Percentiles rank a stretch among this genome's conserved stretches.
These are phyloP conservation scores for Chaetura pelagica DNA, from an alignment of 2,113 vertebrate genomes.

Conservation along the genomic window DNA sequence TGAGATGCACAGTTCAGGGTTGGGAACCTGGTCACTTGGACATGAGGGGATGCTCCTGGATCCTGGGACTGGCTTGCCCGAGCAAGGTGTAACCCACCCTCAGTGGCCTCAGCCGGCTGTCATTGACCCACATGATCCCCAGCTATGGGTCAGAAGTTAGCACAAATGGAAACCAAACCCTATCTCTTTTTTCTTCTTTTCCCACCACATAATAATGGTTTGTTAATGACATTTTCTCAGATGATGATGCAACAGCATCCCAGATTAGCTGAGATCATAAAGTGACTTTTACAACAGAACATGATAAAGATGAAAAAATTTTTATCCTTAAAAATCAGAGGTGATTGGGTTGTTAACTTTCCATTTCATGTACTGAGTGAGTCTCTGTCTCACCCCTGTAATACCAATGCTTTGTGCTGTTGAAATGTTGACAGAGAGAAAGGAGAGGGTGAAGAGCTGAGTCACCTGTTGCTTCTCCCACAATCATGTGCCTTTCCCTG, in stretches of 20 bases:
- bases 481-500: neutral
- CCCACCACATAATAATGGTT: neutral
- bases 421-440: neutral
- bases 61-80: rapidly evolving
- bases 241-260: neutral
- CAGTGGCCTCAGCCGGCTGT: rapidly evolving
- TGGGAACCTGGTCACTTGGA: neutral
- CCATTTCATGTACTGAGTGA: rapidly evolving
- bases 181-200: neutral
- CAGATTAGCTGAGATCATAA: neutral
- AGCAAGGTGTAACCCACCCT: neutral
- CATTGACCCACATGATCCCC: rapidly evolving
- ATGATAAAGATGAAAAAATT: neutral
- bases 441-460: neutral
- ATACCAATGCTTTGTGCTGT: neutral
- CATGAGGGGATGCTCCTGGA: neutral
- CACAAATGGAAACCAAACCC: neutral
- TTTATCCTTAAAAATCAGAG: neutral
- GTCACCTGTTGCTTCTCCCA: neutral
- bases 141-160: rapidly evolving
- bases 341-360: neutral
- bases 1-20: neutral
- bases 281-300: neutral
- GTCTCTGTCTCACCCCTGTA: neutral
- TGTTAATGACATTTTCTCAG: neutral